phyloP scores from a whole-genome alignment of 2,113 vertebrate species.

The Bos javanicus region DNA sequence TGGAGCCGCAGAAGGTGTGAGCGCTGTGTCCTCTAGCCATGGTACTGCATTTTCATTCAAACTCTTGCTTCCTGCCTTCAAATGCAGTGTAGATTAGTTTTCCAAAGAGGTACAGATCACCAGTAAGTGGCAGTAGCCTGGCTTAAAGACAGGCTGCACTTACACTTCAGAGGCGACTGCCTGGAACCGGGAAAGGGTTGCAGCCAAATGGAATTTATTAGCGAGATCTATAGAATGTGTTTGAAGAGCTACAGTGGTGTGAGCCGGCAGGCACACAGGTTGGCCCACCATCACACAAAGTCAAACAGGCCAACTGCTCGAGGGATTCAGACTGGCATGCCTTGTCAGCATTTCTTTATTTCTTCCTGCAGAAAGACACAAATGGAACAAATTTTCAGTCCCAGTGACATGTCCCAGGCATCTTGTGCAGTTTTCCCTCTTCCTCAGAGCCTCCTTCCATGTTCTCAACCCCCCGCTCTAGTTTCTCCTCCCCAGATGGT shows the following conservation, averaged over 20 bases:
- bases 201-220: constrained; percentile 74
- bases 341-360: constrained; percentile 62
- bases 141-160: constrained; percentile 69
- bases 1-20: constrained; percentile 78
- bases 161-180: constrained; percentile 66
- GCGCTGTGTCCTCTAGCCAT: constrained; percentile 78
- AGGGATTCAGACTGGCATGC: constrained; percentile 51
- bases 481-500: constrained; percentile 32
- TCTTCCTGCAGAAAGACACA: constrained; percentile 55
- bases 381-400: constrained; percentile 66
- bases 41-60: constrained; percentile 79
- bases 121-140: constrained; percentile 75
- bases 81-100: constrained; percentile 69
- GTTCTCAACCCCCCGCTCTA: neutral
- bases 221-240: constrained; percentile 67
- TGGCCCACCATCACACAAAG: constrained; percentile 62
- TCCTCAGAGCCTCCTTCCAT: constrained; percentile 38
- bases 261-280: constrained; percentile 65
- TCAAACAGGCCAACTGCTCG: constrained; percentile 46
- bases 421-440: neutral
- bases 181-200: constrained; percentile 64
- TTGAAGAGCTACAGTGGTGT: constrained; percentile 50
- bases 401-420: constrained; percentile 9
- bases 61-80: constrained; percentile 72
- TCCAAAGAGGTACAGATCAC: constrained; percentile 71